Evolutionary conservation across 2,888 invertebrate genomes (phyloP).

Genomic region (Neria commutata): DNA sequence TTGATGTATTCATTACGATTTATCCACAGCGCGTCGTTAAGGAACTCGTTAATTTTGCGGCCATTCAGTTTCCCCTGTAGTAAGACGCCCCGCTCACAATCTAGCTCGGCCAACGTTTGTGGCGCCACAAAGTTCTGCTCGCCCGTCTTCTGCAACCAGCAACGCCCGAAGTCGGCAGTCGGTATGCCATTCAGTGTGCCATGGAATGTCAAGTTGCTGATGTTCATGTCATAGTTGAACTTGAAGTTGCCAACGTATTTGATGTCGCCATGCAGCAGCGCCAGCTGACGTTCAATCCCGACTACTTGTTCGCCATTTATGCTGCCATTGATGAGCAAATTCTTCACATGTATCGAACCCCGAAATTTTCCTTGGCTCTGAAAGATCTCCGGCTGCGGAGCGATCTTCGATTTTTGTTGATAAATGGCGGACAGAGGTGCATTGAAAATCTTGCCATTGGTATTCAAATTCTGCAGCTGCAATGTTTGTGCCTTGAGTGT

Average conservation of each 20-base stretch:
- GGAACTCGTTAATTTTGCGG: conserved; percentile 60
- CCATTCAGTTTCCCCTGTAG: conserved; percentile 60
- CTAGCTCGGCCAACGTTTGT: conserved; percentile 44
- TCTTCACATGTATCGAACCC: conserved; percentile 55
- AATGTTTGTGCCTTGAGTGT: conserved; percentile 33
- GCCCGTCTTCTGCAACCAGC: conserved; percentile 57
- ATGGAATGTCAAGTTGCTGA: conserved; percentile 60
- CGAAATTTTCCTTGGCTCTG: conserved; percentile 39
- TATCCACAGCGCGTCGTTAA: conserved; percentile 64
- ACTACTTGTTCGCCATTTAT: conserved; percentile 44
- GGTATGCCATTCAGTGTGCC: conserved; percentile 61
- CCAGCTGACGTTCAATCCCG: conserved; percentile 46
- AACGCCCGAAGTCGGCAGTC: conserved; percentile 57
- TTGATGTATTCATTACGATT: conserved; percentile 62
- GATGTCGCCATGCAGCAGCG: conserved; percentile 49
- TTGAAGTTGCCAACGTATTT: conserved; percentile 52
- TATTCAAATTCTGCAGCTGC: conserved; percentile 39
- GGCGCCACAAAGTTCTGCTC: conserved; percentile 54
- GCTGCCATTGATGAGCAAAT: conserved; percentile 50
- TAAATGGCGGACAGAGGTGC: conserved; percentile 36
- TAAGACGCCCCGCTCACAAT: conserved; percentile 35
- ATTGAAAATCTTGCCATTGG: conserved; percentile 43
- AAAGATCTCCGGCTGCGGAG: conserved; percentile 34
- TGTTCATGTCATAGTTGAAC: conserved; percentile 48
- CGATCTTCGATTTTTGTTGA: conserved; percentile 33